phyloP scores from a whole-genome alignment of 1,140 invertebrate species.

The Parapsyche elsis region DNA sequence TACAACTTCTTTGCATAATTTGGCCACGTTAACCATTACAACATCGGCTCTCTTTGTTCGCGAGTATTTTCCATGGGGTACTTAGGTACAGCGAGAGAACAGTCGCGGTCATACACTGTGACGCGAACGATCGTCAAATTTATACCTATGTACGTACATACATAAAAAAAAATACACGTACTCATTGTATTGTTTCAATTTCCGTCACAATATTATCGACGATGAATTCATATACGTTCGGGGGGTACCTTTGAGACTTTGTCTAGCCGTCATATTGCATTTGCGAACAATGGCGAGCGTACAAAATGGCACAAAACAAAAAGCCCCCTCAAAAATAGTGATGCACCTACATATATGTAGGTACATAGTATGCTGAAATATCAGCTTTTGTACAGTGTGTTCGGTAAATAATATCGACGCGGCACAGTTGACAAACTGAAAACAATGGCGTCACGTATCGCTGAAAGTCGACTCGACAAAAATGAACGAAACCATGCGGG shows the following conservation, averaged over 20 bases:
- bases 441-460: conserved; percentile 50
- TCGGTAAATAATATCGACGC: conserved; percentile 49
- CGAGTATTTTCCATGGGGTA: background rate
- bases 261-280: background rate
- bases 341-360: too few relatives aligned
- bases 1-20: conserved; percentile 15
- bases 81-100: too few relatives aligned
- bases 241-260: too few relatives aligned
- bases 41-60: background rate
- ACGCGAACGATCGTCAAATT: background rate
- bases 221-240: too few relatives aligned
- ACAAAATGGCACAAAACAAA: background rate
- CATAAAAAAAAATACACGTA: too few relatives aligned
- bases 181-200: too few relatives aligned
- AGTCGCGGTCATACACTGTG: background rate
- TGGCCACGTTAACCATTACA: background rate
- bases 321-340: too few relatives aligned
- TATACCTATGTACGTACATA: too few relatives aligned
- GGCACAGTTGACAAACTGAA: conserved; percentile 53
- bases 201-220: too few relatives aligned
- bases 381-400: background rate
- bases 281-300: background rate
- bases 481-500: conserved; percentile 26
- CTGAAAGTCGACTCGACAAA: conserved; percentile 47
- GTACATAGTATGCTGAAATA: conserved; percentile 6